These are phyloP conservation scores for Lordiphosa collinella DNA, from an alignment of 1,140 invertebrate species.

Conservation along the genomic window DNA sequence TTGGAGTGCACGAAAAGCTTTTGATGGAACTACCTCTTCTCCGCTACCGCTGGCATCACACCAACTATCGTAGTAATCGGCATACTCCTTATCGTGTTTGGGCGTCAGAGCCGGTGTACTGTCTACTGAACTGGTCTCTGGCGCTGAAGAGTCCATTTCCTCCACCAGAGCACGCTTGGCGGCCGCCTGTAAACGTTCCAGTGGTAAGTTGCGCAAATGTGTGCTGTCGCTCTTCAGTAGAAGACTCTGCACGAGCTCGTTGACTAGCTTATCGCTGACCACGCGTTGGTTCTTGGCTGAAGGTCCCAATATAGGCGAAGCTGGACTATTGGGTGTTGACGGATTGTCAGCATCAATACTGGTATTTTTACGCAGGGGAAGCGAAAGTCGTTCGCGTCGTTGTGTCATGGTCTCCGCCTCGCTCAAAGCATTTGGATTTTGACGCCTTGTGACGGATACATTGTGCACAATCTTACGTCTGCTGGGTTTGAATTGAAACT, in stretches of 20 bases:
- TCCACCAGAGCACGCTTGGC: constrained; percentile 81
- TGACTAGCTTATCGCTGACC: constrained; percentile 81
- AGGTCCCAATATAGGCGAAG: constrained; percentile 78
- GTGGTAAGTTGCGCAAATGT: constrained; percentile 81
- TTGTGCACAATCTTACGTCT: constrained; percentile 70
- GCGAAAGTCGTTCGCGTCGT: constrained; percentile 69
- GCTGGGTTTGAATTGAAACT: constrained; percentile 68
- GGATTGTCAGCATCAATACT: constrained; percentile 79
- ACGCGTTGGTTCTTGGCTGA: constrained; percentile 48
- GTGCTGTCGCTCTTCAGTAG: constrained; percentile 81
- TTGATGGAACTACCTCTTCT: constrained; percentile 81
- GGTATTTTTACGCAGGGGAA: constrained; percentile 78
- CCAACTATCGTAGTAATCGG: constrained; percentile 84
- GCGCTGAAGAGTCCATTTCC: constrained; percentile 69
- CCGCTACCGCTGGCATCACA: constrained; percentile 70
- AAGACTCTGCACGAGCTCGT: constrained; percentile 82
- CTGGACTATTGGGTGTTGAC: constrained; percentile 81
- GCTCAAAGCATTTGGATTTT: constrained; percentile 61
- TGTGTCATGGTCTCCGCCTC: constrained; percentile 68
- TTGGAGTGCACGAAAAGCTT: constrained; percentile 80
- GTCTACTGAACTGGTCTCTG: constrained; percentile 76
- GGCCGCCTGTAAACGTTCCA: constrained; percentile 82
- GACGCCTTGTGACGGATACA: constrained; percentile 72
- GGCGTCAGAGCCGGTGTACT: constrained; percentile 79
- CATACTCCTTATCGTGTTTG: constrained; percentile 80